phyloP scores from a whole-genome alignment of 2,888 invertebrate species.

The Gastracanthus pulcherrimus region DNA sequence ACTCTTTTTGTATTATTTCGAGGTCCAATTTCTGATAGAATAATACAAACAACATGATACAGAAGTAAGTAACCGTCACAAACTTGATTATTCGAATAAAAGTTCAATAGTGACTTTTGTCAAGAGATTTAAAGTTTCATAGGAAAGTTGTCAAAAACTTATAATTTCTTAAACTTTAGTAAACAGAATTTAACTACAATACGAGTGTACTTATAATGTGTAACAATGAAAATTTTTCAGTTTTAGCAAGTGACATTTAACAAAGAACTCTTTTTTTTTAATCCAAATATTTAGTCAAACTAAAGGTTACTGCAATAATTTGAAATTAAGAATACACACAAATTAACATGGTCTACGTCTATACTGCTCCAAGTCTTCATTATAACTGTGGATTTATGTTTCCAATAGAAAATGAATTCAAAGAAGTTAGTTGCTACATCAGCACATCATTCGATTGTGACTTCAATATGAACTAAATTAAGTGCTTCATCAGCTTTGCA shows the following conservation, averaged over 20 bases:
- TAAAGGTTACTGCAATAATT: too few relatives aligned
- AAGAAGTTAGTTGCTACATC: constrained; percentile 19
- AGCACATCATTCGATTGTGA: background rate
- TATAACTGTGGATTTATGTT: background rate
- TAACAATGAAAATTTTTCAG: background rate
- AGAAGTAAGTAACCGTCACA: background rate
- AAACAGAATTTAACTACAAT: background rate
- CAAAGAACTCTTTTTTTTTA: background rate
- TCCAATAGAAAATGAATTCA: constrained; percentile 3
- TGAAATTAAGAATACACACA: background rate
- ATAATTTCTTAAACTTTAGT: background rate
- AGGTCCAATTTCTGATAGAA: background rate
- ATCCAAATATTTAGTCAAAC: too few relatives aligned
- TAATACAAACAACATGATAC: background rate
- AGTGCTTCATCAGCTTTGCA: constrained; percentile 21
- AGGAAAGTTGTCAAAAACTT: constrained; percentile 14
- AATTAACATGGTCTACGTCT: background rate
- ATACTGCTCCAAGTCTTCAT: background rate
- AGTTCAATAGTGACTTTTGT: background rate
- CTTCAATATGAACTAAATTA: constrained; percentile 11
- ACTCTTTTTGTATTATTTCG: background rate
- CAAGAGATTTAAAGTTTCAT: background rate
- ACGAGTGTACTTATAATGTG: background rate
- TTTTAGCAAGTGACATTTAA: background rate
- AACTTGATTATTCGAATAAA: constrained; percentile 5